Base-by-base conservation (phyloP, 2,113 vertebrate species). In the Oophaga pumilio region DNA sequence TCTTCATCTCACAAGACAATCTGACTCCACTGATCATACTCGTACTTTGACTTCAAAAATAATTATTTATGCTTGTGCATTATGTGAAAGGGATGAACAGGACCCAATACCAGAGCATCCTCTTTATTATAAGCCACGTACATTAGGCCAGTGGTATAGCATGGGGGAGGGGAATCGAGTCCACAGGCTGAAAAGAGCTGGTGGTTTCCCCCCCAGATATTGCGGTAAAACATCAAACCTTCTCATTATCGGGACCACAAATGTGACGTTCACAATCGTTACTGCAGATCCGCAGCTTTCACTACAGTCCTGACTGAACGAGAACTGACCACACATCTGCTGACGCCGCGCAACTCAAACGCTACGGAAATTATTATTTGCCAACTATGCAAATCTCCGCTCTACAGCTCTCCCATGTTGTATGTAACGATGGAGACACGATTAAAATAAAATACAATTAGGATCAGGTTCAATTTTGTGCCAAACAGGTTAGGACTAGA, bases 231-330 rank as follows among this genome's bases (percentile, higher is more conserved):
- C 28, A n/a, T 74, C 18, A 11, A 82, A 18, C 28, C 33, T 64
- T 17, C 78, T 60, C 56, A 81, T 81, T 81, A 62, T 43, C 28
- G 6, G 28, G 79, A 60, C 79, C 79, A 82, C 79, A 82, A 64
- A 64, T 49, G 49, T 64, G 59, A 82, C 11, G 26, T 28, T 43
- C 59, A 7, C 26, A 50, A 49, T 20, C 26, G 7, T 82, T 49
- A 22, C 59, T 82, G 59, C 57, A 64, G 57, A 64, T 14, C 59
- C 14, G 49, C 18, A 8, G 11, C 79, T 22, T 82, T 43, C 52
- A 20, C 53, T 18, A 17, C 8, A 59, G 10, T 18, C 12, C 56
- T 10, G 78, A 18, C 18, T 17, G 59, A 60, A 62, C 11, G 57
- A 82, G 17, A 49, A 64, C 6, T 62, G 79, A 82, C 59, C 79